Evolutionary conservation across 1,140 invertebrate genomes (phyloP), one percentile per base, ranked within the genome.

Genomic region (Drosophila nasuta): DNA sequence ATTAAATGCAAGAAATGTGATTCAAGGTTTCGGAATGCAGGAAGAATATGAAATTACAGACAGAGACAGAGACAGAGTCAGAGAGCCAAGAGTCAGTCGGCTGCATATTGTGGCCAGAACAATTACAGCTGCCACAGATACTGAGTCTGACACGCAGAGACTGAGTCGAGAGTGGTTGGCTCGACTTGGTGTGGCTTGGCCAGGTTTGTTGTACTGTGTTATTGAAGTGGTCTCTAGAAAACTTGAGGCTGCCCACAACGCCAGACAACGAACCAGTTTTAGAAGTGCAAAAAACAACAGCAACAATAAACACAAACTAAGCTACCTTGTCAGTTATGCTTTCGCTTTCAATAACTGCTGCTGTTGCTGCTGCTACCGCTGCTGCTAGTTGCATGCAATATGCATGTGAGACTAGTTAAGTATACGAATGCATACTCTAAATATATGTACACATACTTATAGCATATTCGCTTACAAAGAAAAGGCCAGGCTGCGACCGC

Each of bases 21-120:
- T 91, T 91, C 90, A 91, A 91, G 90, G 90, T 91, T 91, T 92
- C 90, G 90, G 90, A 91, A 91, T 91, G 90, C 90, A 91, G 90
- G 91, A 91, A 92, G 90, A 91, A 80, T 91, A 91, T 91, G 75
- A 85, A 91, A 91, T 91, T 91, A 89, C 89, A 77, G 66, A 69
- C 45, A 54, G 49, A 64, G 66, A 69, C 45, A 54, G 49, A 64
- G 59, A 64, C 67, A 69, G 57, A n/a, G 20, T 8, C 59, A 46
- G n/a, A 11, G 20, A 77, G 60, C 35, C 41, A 56, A 66, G 75
- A 49, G 49, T 33, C 30, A 33, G 30, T 59, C 63, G 49, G 70
- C 75, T 11, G 64, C 77, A 30, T 43, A 30, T 67, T 70, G 59
- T 71, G 69, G 45, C 62, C 54, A 87, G 85, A 89, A 87, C 85